Evolutionary conservation across 1,140 invertebrate species (phyloP).

Genomic region (Oscheius sp.): DNA sequence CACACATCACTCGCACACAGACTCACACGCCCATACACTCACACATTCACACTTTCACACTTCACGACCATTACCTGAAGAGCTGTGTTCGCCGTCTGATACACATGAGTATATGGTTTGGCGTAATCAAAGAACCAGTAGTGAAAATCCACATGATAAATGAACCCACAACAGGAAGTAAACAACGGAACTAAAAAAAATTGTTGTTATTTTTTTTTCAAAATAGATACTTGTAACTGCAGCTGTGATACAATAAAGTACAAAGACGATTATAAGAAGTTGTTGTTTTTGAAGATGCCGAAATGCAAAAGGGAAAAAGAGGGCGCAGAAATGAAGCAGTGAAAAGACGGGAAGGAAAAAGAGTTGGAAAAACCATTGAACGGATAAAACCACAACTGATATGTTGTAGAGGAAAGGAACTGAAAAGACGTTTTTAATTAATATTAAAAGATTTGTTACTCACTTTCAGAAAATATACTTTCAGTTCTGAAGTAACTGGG

Average conservation of each 20-base stretch:
- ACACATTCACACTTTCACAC: too few relatives aligned
- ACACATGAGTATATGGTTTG: neutral
- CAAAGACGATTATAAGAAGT: neutral
- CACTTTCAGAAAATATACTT: neutral
- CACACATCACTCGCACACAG: neutral
- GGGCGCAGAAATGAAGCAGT: neutral
- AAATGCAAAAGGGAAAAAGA: neutral
- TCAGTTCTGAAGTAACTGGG: neutral
- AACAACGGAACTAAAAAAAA: neutral
- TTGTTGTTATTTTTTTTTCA: too few relatives aligned
- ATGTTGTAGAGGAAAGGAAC: neutral
- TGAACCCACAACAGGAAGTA: neutral
- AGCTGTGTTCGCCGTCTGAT: neutral
- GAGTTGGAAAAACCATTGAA: slow-evolving; percentile 2
- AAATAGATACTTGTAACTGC: too few relatives aligned
- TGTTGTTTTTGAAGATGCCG: neutral
- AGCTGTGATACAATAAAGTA: neutral
- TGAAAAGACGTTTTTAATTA: neutral
- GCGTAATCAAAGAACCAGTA: neutral
- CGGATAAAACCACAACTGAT: neutral
- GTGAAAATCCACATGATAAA: neutral
- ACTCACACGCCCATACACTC: neutral
- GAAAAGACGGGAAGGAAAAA: neutral
- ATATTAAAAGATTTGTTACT: neutral
- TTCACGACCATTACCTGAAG: neutral